These are phyloP conservation scores for Limosa lapponica DNA, from an alignment of 2,797 vertebrate genomes.

Conservation along the genomic window DNA sequence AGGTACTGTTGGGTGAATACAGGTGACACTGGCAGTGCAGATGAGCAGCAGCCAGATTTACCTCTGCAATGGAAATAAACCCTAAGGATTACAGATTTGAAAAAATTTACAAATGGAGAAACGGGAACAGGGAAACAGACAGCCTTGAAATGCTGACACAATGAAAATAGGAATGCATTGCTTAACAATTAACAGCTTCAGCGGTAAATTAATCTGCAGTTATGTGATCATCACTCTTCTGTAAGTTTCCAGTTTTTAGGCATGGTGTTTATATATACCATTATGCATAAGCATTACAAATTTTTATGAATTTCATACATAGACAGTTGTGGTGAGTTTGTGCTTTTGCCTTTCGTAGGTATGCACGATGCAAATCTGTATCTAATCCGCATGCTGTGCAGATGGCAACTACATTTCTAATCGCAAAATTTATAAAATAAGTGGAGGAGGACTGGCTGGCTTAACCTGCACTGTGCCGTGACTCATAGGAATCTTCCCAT, in stretches of 20 bases:
- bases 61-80: neutral
- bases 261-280: neutral
- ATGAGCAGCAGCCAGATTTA: neutral
- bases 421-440: neutral
- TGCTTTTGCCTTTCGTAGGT: neutral
- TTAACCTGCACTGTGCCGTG: neutral
- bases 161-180: neutral
- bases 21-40: neutral
- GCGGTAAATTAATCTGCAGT: neutral
- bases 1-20: neutral
- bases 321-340: neutral
- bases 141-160: neutral
- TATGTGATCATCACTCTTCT: neutral
- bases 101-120: neutral
- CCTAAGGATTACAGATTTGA: neutral
- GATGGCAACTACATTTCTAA: neutral
- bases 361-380: neutral
- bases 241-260: neutral
- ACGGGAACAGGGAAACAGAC: neutral
- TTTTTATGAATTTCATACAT: neutral
- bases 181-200: neutral
- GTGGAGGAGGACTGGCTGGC: neutral
- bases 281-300: neutral
- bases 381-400: neutral
- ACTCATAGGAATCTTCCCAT: conserved; percentile 25